Conservation (phyloP, 2,888 invertebrate genomes). For the Argyresthia goedartella region DNA sequence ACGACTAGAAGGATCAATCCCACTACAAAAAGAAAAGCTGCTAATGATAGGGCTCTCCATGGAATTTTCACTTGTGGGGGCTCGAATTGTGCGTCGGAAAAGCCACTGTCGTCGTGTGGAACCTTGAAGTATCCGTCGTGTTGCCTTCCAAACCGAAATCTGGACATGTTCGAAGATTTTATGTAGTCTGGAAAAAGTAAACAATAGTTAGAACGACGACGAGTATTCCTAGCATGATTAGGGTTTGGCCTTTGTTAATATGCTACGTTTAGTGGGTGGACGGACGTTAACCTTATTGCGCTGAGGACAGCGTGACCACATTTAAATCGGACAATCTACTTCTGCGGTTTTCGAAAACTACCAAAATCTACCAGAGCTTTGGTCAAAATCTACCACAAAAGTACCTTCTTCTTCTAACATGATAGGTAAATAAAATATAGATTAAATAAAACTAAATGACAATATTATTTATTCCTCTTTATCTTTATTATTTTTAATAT, state of each 20-base stretch:
- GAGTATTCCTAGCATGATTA: background rate
- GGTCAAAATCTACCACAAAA: too few species aligned
- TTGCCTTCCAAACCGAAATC: conserved; percentile 69
- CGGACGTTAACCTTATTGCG: too few species aligned
- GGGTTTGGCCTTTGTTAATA: background rate
- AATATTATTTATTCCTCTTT: too few species aligned
- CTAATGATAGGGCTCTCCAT: conserved; percentile 86
- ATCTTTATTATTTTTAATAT: too few species aligned
- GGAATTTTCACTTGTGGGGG: conserved; percentile 80
- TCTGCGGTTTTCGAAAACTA: too few species aligned
- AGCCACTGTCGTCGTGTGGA: conserved; percentile 73
- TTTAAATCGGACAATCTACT: too few species aligned
- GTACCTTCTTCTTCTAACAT: too few species aligned
- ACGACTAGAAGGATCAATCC: conserved; percentile 82
- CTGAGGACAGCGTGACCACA: too few species aligned
- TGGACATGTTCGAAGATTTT: conserved; percentile 63
- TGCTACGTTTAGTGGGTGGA: background rate
- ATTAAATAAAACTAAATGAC: too few species aligned
- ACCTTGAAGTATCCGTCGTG: conserved; percentile 74
- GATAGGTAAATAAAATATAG: too few species aligned
- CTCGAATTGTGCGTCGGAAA: conserved; percentile 79
- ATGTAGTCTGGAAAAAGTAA: conserved; percentile 10
- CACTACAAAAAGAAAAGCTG: conserved; percentile 80
- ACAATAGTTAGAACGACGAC: background rate
- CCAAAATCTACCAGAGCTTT: too few species aligned